Evolutionary conservation across 2,113 vertebrate genomes (phyloP), one percentile per base, ranked within the genome.

Genomic region (Heterochromis multidens): DNA sequence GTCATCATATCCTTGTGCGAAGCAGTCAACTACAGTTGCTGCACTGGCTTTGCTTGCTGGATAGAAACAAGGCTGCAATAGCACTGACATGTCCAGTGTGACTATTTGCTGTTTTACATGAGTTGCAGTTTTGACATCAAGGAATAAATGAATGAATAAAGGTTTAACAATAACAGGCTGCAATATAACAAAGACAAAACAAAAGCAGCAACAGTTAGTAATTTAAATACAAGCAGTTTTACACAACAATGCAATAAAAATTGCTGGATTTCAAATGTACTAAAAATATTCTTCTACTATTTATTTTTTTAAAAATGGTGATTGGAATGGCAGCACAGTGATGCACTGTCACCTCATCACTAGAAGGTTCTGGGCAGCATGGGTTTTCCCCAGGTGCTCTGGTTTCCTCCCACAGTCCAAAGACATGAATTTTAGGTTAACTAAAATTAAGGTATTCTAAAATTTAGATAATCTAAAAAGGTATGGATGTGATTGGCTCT

Each of bases 351-450:
- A 4, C 43, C 37, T 43, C 40, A 17, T 49, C 16, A 17, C 16
- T 17, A 49, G 33, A 0, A 13, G 21, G 11, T 40, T 23, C 1
- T 25, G 63, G 0, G 35, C n/a, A 67, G 35, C 35, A 43, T 25
- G 62, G 4, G 5, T 43, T 25, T 23, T 67, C 35, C 7, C n/a
- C 10, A 1, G 10, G 8, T 70, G 17, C 27, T 70, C 35, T 3
- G 23, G 13, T 67, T 67, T 43, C 62, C 63, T 17, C 17, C 23
- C 23, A 29, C 23, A 70, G 40, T 49, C 65, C 65, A 70, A 46
- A 70, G 23, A 27, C 40, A 70, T 1, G n/a, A 8, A 49, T 49
- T 49, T 70, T 43, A 67, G 12, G 2, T 1, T 49, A 49, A 19
- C 40, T 7, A n/a, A n/a, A n/a, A n/a, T n/a, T n/a, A n/a, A n/a